A percentile compares a stretch with the other conserved stretches of the same genome.
Conservation (phyloP, 2,113 vertebrate genomes). For the Ovis canadensis region DNA sequence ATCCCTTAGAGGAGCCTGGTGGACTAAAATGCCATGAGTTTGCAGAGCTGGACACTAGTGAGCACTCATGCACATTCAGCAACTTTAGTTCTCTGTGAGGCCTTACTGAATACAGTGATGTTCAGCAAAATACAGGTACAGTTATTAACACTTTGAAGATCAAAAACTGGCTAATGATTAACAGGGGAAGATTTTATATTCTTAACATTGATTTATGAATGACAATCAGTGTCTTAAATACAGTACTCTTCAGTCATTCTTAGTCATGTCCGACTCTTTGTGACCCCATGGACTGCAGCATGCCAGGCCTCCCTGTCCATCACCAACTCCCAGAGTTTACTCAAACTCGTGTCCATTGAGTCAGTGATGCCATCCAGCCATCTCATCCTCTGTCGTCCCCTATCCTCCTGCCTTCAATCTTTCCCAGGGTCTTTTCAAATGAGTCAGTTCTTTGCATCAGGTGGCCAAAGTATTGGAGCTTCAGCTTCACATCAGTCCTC, state of each 20-base stretch:
- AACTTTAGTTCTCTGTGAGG: background rate
- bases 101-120: background rate
- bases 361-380: background rate
- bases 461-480: background rate
- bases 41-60: background rate
- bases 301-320: background rate
- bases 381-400: background rate
- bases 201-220: background rate
- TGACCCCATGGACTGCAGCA: background rate
- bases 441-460: background rate
- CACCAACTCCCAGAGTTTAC: background rate
- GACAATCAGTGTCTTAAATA: background rate
- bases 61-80: background rate
- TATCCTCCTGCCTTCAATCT: background rate
- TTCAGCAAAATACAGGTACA: background rate
- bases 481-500: background rate
- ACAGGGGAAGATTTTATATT: background rate
- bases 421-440: background rate
- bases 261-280: rapidly evolving
- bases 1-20: background rate
- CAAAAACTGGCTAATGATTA: slow-evolving; percentile 12
- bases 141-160: background rate
- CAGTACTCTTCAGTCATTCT: background rate
- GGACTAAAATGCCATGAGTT: background rate
- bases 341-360: rapidly evolving